Percentiles rank a stretch among this genome's conserved stretches.
Conservation (phyloP, 2,113 vertebrate genomes). For the Oncorhynchus nerka region DNA sequence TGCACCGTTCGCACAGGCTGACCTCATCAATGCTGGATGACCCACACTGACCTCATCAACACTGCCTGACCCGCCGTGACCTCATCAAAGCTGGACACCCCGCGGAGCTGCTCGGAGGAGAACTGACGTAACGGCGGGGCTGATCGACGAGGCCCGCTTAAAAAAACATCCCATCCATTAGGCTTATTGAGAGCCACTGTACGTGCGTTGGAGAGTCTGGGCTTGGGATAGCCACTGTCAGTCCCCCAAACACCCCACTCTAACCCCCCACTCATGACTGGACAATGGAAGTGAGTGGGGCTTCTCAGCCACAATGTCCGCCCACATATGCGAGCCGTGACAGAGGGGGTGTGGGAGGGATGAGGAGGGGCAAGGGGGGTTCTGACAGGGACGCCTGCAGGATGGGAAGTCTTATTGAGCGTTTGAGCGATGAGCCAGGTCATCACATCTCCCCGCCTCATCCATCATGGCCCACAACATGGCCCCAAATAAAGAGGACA, state of each 20-base stretch:
- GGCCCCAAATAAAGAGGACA: conserved; percentile 73
- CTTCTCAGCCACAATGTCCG: conserved; percentile 63
- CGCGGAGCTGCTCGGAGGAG: conserved; percentile 46
- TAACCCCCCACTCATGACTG: conserved; percentile 27
- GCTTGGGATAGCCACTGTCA: conserved; percentile 63
- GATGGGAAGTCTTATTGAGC: conserved; percentile 78
- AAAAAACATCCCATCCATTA: conserved; percentile 74
- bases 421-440: conserved; percentile 82
- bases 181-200: conserved; percentile 69
- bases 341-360: conserved; percentile 36
- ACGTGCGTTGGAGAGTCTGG: conserved; percentile 57
- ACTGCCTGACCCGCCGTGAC: conserved; percentile 67
- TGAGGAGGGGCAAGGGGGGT: neutral
- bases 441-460: conserved; percentile 80
- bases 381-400: conserved; percentile 60
- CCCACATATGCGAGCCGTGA: conserved; percentile 70
- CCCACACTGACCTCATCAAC: conserved; percentile 77
- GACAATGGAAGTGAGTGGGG: conserved; percentile 60
- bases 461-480: conserved; percentile 79
- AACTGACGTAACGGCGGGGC: too few species aligned
- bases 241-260: conserved; percentile 16
- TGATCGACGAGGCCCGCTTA: conserved; percentile 23
- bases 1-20: conserved; percentile 47
- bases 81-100: conserved; percentile 77
- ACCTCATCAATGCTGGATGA: conserved; percentile 79